These are phyloP conservation scores for Hypotaenidia philippensis DNA, from an alignment of 2,797 vertebrate species.

Conservation along the genomic window DNA sequence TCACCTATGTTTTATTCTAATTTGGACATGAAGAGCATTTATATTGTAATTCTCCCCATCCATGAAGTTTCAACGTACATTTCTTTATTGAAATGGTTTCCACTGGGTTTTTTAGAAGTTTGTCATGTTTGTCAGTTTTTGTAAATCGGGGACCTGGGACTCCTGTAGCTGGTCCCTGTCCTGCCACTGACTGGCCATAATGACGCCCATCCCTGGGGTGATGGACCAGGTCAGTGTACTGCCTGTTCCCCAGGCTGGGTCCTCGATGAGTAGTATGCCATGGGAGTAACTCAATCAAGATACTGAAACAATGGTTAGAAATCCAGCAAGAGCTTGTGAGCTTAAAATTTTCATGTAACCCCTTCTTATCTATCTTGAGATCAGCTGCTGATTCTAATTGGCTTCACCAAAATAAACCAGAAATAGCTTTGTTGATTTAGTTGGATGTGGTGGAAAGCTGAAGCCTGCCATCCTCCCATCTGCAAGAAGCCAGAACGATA, in stretches of 20 bases:
- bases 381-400: conserved; percentile 6
- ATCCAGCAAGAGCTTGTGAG: not conserved
- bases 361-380: not conserved
- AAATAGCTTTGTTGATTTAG: not conserved
- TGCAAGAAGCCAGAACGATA: conserved; percentile 14
- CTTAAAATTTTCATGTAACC: not conserved
- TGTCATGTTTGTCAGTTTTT: not conserved
- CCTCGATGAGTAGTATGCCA: fast-evolving
- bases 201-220: not conserved
- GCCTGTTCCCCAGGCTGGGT: not conserved
- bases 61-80: not conserved
- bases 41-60: not conserved
- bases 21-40: not conserved
- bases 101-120: not conserved
- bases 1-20: not conserved
- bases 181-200: not conserved
- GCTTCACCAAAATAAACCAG: conserved; percentile 15
- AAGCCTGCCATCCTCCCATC: not conserved
- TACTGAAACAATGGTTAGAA: not conserved
- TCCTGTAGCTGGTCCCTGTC: not conserved
- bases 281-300: not conserved
- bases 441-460: not conserved
- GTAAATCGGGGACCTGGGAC: not conserved
- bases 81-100: not conserved
- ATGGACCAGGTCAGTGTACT: not conserved